phyloP scores from a whole-genome alignment of 2,797 vertebrate genomes.

The Ptychobarbus kaznakovi region DNA sequence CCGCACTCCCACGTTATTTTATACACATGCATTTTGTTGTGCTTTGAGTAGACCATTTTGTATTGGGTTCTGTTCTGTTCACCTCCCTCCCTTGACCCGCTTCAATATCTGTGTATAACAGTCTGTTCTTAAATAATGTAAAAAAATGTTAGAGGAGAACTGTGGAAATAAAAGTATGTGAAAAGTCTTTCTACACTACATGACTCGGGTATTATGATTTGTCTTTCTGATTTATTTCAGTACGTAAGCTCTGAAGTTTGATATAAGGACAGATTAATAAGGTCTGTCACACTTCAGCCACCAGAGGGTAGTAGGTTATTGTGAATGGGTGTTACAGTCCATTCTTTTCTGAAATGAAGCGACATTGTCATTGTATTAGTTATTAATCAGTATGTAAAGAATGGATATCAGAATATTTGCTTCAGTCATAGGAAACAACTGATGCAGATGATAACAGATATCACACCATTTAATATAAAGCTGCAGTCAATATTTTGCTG shows the following conservation, averaged over 20 bases:
- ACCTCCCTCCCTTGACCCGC: constrained; percentile 64
- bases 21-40: constrained; percentile 97
- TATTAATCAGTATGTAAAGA: background rate
- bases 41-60: constrained; percentile 98
- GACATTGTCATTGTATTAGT: background rate
- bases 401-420: background rate
- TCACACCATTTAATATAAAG: background rate
- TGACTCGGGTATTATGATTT: constrained; percentile 62
- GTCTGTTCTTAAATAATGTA: constrained; percentile 98
- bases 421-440: background rate
- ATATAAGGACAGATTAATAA: background rate
- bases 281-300: constrained; percentile 14
- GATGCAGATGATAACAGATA: background rate
- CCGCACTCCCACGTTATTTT: constrained; percentile 91
- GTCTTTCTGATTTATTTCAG: background rate
- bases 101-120: constrained; percentile 96
- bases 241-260: background rate
- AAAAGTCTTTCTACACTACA: constrained; percentile 90
- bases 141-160: constrained; percentile 96
- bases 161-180: constrained; percentile 99
- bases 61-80: constrained; percentile 81
- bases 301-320: constrained; percentile 35
- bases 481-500: too few relatives aligned
- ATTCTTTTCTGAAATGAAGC: background rate
- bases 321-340: background rate